phyloP scores from a whole-genome alignment of 2,797 vertebrate genomes.

The Artibeus jamaicensis region DNA sequence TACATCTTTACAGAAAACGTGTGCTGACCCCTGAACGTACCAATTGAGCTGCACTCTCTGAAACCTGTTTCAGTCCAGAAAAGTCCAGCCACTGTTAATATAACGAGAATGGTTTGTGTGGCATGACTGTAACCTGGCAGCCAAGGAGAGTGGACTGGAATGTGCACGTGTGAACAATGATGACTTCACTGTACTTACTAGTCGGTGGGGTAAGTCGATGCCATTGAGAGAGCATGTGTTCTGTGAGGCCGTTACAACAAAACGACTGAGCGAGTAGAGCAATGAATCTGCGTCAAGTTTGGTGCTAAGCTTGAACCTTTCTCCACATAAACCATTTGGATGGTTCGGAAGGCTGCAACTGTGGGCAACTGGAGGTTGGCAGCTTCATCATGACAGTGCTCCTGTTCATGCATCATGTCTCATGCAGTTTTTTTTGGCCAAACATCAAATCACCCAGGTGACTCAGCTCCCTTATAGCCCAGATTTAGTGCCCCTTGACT shows the following conservation, averaged over 20 bases:
- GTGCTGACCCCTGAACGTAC: not conserved
- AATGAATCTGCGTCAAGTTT: not conserved
- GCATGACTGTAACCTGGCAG: too few species aligned
- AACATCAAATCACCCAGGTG: not conserved
- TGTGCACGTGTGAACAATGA: not conserved
- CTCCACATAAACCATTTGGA: not conserved
- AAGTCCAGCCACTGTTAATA: too few species aligned
- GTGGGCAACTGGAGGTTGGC: not conserved
- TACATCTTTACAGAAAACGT: not conserved
- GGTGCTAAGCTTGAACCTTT: not conserved
- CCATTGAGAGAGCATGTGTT: not conserved
- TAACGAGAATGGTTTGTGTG: too few species aligned
- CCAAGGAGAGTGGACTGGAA: not conserved
- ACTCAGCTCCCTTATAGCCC: not conserved
- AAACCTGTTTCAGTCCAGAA: not conserved
- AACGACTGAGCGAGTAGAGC: not conserved
- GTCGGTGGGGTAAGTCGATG: not conserved
- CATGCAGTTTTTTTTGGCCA: not conserved
- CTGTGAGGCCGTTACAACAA: not conserved
- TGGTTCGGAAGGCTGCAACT: not conserved
- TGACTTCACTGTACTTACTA: not conserved
- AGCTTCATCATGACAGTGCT: not conserved
- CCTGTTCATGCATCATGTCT: not conserved
- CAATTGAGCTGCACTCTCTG: not conserved
- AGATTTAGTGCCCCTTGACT: not conserved